Evolutionary conservation across 2,888 invertebrate species (phyloP), one percentile per base, ranked within the genome.

Genomic region (Macrosiphum euphorbiae): DNA sequence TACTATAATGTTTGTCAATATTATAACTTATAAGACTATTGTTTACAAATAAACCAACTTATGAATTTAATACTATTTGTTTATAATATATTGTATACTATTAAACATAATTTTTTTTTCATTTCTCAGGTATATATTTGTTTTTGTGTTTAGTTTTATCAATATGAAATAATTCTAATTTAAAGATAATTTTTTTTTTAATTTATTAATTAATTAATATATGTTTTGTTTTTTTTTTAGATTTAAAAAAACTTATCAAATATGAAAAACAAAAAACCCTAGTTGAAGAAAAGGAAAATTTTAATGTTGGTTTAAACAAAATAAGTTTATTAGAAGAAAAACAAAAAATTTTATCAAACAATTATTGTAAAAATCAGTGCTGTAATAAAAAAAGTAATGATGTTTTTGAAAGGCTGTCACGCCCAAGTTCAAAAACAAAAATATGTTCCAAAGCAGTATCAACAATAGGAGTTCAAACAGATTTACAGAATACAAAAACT

Each of bases 181-280:
- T 41, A 20, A 55, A 58, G 24, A 28, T 58, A 28, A 44, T 1
- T 50, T 78, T 50, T 78, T 8, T 24, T 16, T 20, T 24, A 52
- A 24, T n/a, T n/a, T 61, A 35, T 67, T 61, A 52, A 90, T 78
- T 44, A 52, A 90, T 52, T 52, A 11, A n/a, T 4, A 1, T 90
- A 50, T 47, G 47, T 4, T 44, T 91, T 84, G 1, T 44, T 67
- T 92, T 67, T 67, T 5, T 90, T 93, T 11, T 61, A 94, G 94
- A 94, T 94, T 90, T 94, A 28, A 94, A 94, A 35, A 94, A 94
- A 90, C 90, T 94, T 61, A 94, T 94, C 8, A 94, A 90, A 41
- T 94, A 94, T 90, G 94, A 94, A 87, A 94, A 61, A 92, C 52
- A 78, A 47, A 92, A 88, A 44, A 41, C 52, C 5, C 11, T 5